A percentile compares a stretch with the other conserved stretches of the same genome.
These are phyloP conservation scores for Stomatorhinus walkeri DNA, from an alignment of 2,797 vertebrate genomes.

Conservation along the genomic window DNA sequence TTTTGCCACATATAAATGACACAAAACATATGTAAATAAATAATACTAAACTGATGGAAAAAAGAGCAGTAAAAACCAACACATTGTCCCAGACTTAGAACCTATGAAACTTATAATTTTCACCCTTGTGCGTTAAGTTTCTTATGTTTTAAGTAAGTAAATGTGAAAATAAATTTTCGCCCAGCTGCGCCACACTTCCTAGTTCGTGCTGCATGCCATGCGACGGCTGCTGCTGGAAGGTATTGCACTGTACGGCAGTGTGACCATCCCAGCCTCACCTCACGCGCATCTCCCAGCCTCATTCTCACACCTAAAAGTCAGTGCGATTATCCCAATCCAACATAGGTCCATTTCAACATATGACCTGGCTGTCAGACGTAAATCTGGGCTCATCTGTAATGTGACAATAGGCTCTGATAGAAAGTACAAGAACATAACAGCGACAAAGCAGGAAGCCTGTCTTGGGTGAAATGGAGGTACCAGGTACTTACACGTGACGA, in stretches of 20 bases:
- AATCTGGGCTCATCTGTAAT: neutral
- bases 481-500: conserved; percentile 68
- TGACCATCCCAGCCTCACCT: neutral
- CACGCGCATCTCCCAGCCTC: too few relatives aligned
- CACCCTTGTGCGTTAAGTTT: neutral
- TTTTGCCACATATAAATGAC: neutral
- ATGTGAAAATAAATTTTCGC: neutral
- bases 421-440: neutral
- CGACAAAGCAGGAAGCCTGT: neutral
- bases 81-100: neutral
- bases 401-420: neutral
- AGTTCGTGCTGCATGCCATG: neutral
- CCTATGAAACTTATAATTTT: neutral
- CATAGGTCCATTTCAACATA: neutral
- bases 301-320: neutral
- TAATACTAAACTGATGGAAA: neutral
- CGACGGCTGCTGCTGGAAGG: neutral
- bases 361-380: neutral
- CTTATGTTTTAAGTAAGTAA: neutral
- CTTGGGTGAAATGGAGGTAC: neutral
- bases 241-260: neutral
- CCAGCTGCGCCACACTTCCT: neutral
- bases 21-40: neutral
- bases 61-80: neutral
- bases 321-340: neutral